Conservation (phyloP, 2,888 invertebrate genomes). For the Prosapia bicincta region DNA sequence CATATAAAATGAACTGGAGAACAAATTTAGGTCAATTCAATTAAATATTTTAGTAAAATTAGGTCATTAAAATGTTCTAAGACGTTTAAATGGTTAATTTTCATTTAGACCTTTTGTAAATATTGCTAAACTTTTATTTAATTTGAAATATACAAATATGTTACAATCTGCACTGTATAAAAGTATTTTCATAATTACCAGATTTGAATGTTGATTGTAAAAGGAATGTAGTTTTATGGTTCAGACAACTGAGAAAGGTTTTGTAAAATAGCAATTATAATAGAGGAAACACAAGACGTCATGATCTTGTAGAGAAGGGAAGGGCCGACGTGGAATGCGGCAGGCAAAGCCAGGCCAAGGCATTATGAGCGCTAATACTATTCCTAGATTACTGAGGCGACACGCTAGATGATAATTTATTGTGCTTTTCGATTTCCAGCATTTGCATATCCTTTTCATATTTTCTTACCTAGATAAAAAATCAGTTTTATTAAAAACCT, state of each 20-base stretch:
- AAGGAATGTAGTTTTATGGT: neutral
- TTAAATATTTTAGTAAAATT: too few species aligned
- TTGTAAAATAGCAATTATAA: neutral
- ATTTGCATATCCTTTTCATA: constrained; percentile 42
- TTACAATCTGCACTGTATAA: too few species aligned
- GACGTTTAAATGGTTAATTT: too few species aligned
- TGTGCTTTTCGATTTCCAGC: constrained; percentile 21
- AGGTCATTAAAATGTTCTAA: too few species aligned
- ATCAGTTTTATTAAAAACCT: too few species aligned
- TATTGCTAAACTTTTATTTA: too few species aligned
- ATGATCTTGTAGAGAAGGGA: constrained; percentile 14
- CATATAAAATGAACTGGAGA: too few species aligned
- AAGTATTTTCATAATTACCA: neutral
- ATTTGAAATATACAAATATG: too few species aligned
- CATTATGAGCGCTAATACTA: neutral
- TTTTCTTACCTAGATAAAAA: constrained; percentile 43
- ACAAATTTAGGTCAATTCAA: too few species aligned
- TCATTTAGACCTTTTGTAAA: too few species aligned
- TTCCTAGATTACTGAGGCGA: neutral
- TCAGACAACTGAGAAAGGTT: neutral
- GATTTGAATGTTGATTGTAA: neutral
- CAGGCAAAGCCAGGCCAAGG: neutral
- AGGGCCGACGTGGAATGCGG: constrained; percentile 8
- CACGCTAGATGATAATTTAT: constrained; percentile 3
- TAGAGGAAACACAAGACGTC: constrained; percentile 17